Base-by-base conservation (phyloP, 2,113 vertebrate species). In the Chloroceryle aenea region DNA sequence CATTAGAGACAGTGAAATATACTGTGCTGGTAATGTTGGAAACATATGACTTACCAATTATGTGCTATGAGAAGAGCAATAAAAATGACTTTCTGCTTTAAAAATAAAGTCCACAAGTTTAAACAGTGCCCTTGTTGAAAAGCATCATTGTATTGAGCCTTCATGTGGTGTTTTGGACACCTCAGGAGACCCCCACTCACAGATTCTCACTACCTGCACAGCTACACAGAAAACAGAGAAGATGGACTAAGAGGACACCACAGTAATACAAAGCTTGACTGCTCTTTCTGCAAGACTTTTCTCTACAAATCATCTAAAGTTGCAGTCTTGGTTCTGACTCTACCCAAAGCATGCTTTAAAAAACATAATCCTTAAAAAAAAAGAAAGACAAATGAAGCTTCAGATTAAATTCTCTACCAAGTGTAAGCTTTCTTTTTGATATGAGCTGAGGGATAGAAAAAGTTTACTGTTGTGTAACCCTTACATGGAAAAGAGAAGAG, bases 91-190 rank as follows among this genome's bases (percentile, higher is more conserved):
- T 59, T 50, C 13, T 85, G 4, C 10, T 76, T 84, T 66, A 62
- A 92, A 84, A 87, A 66, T 48, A 40, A 56, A 82, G 71, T 10
- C 3, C 9, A 30, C 6, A 16, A 22, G 20, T 17, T 68, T 73
- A 61, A 87, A 40, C 10, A 47, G 18, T 52, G 8, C 3, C 6
- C 6, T 66, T 85, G 5, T 63, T 90, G 34, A 61, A 64, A 7
- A 58, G 4, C 6, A 47, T 43, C n/a, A 50, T 40, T 53, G 23
- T 12, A 36, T 7, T 55, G 25, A 81, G 43, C 10, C 2, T 75
- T 43, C 4, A 1, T 29, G 34, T 53, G 20, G 8, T 84, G 21
- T 56, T 81, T 74, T 11, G 17, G 16, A 0, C 0, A 2, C 52
- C 36, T 55, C 20, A 56, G 50, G 22, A 71, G 26, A 84, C 4